phyloP scores from a whole-genome alignment of 2,113 vertebrate genomes.

The Triplophysa tibetana region DNA sequence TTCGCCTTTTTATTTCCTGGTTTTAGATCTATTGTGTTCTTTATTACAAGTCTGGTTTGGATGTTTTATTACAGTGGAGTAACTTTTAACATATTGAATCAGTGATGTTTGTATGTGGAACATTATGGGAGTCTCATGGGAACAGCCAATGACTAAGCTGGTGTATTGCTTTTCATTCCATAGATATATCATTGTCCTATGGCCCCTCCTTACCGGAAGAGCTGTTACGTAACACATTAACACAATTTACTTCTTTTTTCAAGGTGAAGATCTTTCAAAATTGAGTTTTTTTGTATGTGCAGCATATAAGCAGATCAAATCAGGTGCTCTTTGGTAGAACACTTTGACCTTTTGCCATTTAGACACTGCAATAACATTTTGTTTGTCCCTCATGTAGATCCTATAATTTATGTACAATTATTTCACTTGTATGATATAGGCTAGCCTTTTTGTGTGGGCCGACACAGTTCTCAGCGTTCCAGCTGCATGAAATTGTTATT shows the following conservation, averaged over 20 bases:
- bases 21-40: neutral
- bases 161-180: slow-evolving; percentile 1
- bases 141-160: neutral
- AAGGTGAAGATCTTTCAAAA: neutral
- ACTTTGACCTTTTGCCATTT: neutral
- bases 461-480: slow-evolving; percentile 3
- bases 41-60: neutral
- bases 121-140: neutral
- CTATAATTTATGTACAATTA: too few relatives aligned
- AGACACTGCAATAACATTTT: too few relatives aligned
- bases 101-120: neutral
- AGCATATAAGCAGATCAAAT: neutral
- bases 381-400: neutral
- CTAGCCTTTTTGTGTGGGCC: neutral
- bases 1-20: slow-evolving; percentile 6
- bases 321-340: neutral
- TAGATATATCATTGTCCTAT: slow-evolving; percentile 19
- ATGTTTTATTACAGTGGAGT: neutral
- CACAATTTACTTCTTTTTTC: neutral
- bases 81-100: neutral
- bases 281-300: neutral
- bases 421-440: neutral
- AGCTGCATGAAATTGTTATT: slow-evolving; percentile 13
- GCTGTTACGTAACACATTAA: slow-evolving; percentile 17
- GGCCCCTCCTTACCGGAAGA: slow-evolving; percentile 3